phyloP scores from a whole-genome alignment of 2,797 vertebrate species.

The Ispidina lecontei region DNA sequence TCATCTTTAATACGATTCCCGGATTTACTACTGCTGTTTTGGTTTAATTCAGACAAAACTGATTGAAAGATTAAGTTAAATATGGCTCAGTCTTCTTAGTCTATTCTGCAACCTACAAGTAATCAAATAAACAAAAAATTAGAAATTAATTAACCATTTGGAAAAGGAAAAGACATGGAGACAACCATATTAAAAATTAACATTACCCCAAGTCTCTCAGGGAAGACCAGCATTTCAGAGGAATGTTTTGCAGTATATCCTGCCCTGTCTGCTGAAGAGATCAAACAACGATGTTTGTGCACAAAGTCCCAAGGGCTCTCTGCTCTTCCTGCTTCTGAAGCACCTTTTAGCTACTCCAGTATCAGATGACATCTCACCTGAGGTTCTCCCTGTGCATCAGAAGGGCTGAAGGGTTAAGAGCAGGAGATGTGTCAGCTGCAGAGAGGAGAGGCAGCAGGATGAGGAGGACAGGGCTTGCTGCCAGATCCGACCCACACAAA shows the following conservation, averaged over 20 bases:
- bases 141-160: background rate
- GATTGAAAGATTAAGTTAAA: conserved; percentile 1
- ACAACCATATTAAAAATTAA: background rate
- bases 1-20: conserved; percentile 17
- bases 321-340: background rate
- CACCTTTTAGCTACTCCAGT: background rate
- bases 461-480: background rate
- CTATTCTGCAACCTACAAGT: background rate
- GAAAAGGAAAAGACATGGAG: background rate
- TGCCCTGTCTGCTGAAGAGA: background rate
- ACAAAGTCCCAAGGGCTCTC: background rate
- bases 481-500: rapidly evolving
- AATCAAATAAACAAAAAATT: conserved; percentile 14
- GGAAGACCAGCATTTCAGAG: background rate
- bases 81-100: background rate
- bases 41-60: background rate
- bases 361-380: background rate
- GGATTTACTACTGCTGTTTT: background rate
- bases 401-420: background rate
- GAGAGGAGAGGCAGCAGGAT: background rate
- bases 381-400: background rate
- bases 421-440: background rate
- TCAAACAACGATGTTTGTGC: rapidly evolving
- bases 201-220: background rate
- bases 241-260: background rate